Conservation (phyloP, 1,140 invertebrate species). For the Psilanteris sp. region DNA sequence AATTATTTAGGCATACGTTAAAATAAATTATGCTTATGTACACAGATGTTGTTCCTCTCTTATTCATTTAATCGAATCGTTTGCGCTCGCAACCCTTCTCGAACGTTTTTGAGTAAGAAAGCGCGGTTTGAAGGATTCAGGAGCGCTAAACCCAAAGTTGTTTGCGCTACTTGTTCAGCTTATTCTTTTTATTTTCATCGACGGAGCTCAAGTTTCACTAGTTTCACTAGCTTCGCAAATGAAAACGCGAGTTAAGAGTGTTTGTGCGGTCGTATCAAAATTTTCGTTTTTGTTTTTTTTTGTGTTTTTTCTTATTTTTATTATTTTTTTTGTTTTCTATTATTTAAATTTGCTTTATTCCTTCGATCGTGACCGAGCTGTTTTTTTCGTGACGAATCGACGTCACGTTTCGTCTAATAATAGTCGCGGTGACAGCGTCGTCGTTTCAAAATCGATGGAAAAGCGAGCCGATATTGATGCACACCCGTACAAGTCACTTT, state of each 20-base stretch:
- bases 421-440: conserved; percentile 53
- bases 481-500: conserved; percentile 11
- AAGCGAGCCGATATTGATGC: conserved; percentile 35
- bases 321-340: no score
- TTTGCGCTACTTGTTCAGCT: conserved; percentile 1
- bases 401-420: conserved; percentile 55
- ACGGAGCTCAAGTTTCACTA: background rate
- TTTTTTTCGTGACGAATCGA: conserved; percentile 55
- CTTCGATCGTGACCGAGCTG: conserved; percentile 8
- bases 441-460: conserved; percentile 38
- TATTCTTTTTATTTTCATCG: background rate
- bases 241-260: background rate
- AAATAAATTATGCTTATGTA: conserved; percentile 66
- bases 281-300: conserved; percentile 16
- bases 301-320: no score
- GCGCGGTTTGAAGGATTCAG: conserved; percentile 2
- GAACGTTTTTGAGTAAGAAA: conserved; percentile 6
- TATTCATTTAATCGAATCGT: background rate
- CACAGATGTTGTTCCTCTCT: conserved; percentile 8
- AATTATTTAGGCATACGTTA: conserved; percentile 66
- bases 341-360: no score
- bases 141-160: background rate
- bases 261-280: conserved; percentile 22
- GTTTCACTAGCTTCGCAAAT: conserved; percentile 23
- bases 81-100: background rate